Evolutionary conservation across 2,113 vertebrate species (phyloP).

Genomic region (Laticauda laticaudata): DNA sequence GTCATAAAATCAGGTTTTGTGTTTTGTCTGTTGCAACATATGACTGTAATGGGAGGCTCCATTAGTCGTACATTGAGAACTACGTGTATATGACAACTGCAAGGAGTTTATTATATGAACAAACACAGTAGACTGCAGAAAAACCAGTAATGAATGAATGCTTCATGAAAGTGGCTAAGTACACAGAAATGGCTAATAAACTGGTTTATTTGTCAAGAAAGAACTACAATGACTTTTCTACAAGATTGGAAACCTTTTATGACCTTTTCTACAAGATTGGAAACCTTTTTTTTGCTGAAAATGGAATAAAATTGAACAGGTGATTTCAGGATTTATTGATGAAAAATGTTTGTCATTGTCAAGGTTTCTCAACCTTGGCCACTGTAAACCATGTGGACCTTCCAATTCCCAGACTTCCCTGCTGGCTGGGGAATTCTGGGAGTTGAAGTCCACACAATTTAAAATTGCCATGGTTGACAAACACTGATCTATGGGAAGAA

Average conservation of each 20-base stretch:
- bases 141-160: neutral
- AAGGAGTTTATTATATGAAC: neutral
- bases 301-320: neutral
- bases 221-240: neutral
- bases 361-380: neutral
- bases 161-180: neutral
- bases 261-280: neutral
- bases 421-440: too few relatives aligned
- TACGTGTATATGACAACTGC: neutral
- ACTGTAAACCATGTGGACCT: too few relatives aligned
- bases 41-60: too few relatives aligned
- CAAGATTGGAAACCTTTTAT: neutral
- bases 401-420: neutral
- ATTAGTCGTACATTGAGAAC: too few relatives aligned
- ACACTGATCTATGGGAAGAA: neutral
- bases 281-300: neutral
- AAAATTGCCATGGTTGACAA: neutral
- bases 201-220: neutral
- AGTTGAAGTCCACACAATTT: neutral
- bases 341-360: neutral
- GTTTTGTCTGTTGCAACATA: too few relatives aligned
- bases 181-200: neutral
- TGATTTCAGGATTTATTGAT: neutral
- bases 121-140: neutral
- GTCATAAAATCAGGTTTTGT: too few relatives aligned